Conservation (phyloP, 2,113 vertebrate genomes). For the Myiagra hebetior region DNA sequence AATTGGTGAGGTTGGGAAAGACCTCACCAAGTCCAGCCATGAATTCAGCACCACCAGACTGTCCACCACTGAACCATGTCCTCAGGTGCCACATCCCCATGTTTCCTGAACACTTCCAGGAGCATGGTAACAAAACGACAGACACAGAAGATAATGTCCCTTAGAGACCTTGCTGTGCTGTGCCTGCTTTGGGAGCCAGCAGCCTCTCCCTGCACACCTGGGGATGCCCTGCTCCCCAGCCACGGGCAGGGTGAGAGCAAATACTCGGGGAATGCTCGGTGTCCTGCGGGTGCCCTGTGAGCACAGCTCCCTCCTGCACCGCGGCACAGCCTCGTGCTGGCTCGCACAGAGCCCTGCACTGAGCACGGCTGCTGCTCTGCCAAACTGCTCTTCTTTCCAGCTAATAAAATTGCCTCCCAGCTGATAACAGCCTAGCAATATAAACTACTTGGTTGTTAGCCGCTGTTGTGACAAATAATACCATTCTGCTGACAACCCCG, state of each 20-base stretch:
- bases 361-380: background rate
- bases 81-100: background rate
- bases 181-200: background rate
- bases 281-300: background rate
- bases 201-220: background rate
- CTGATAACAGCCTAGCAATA: conserved; percentile 12
- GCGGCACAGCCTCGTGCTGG: background rate
- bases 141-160: rapidly evolving
- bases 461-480: conserved; percentile 48
- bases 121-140: background rate
- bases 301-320: background rate
- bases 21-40: background rate
- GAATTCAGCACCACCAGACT: background rate
- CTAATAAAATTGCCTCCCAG: conserved; percentile 27
- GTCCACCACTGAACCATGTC: background rate
- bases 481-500: background rate
- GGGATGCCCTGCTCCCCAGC: background rate
- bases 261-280: background rate
- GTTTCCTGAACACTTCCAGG: background rate
- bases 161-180: background rate
- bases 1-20: background rate
- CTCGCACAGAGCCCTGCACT: background rate
- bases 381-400: background rate
- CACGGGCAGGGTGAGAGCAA: background rate
- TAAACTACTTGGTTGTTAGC: conserved; percentile 2